These are phyloP conservation scores for Eulemur rubriventer DNA, from an alignment of 2,797 vertebrate genomes.

Conservation along the genomic window DNA sequence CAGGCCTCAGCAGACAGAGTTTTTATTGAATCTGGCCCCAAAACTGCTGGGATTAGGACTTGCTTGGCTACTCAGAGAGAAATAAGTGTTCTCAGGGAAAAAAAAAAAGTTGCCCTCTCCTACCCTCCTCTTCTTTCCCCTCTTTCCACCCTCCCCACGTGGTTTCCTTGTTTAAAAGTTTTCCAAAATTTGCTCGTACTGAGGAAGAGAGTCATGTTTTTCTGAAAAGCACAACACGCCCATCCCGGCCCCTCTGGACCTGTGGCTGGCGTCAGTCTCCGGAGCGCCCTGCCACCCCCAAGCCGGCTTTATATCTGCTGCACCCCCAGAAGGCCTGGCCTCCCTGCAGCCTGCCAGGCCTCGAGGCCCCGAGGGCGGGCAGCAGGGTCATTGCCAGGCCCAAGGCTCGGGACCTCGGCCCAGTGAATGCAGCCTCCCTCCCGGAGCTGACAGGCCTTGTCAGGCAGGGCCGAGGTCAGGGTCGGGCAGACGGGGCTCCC, in stretches of 20 bases:
- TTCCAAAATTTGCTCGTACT: constrained; percentile 52
- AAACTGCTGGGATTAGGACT: constrained; percentile 71
- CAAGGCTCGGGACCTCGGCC: neutral
- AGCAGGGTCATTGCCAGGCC: neutral
- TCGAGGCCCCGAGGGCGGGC: fast-evolving
- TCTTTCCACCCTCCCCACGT: constrained; percentile 23
- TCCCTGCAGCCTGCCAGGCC: neutral
- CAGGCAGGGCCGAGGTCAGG: neutral
- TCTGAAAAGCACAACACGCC: constrained; percentile 30
- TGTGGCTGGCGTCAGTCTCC: neutral
- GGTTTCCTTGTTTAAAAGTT: constrained; percentile 68
- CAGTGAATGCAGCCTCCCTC: neutral
- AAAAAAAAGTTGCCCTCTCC: constrained; percentile 31
- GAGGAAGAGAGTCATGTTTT: constrained; percentile 62
- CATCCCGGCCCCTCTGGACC: neutral
- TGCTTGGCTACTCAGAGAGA: constrained; percentile 74
- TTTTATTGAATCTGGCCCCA: constrained; percentile 80
- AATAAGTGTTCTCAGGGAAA: constrained; percentile 65
- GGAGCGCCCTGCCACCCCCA: neutral
- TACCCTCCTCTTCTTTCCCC: neutral
- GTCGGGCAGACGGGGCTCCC: neutral
- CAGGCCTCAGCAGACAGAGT: constrained; percentile 73
- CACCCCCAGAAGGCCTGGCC: neutral
- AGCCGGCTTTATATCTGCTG: neutral
- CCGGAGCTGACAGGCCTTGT: neutral